phyloP scores from a whole-genome alignment of 1,140 invertebrate genomes.

The Potamilus streckersoni region DNA sequence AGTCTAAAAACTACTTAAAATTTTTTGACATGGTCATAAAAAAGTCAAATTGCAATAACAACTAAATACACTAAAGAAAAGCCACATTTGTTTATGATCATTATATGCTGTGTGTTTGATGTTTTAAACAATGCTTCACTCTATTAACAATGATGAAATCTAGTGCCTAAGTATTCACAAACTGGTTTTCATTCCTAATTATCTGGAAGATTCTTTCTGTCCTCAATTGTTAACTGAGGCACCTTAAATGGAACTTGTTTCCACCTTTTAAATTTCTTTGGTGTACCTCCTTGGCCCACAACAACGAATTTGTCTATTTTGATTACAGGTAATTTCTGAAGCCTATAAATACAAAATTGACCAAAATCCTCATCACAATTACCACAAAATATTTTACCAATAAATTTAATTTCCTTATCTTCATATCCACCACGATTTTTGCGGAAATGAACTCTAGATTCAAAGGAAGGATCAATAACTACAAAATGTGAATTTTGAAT shows the following conservation, averaged over 20 bases:
- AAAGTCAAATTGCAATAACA: too few species aligned
- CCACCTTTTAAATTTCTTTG: conserved; percentile 22
- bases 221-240: conserved; percentile 6
- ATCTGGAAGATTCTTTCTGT: not conserved
- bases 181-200: too few species aligned
- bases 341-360: conserved; percentile 28
- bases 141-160: too few species aligned
- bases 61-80: too few species aligned
- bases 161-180: too few species aligned
- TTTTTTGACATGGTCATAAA: too few species aligned
- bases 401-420: conserved; percentile 28
- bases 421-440: conserved; percentile 4
- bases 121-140: too few species aligned
- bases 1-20: too few species aligned
- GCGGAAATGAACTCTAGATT: conserved; percentile 9
- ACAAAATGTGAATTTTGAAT: conserved; percentile 40
- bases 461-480: conserved; percentile 27
- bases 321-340: conserved; percentile 34
- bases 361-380: conserved; percentile 42
- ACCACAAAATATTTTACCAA: conserved; percentile 38
- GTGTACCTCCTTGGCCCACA: conserved; percentile 24
- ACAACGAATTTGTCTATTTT: conserved; percentile 40
- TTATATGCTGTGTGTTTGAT: too few species aligned
- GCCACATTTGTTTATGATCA: too few species aligned
- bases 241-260: conserved; percentile 25